phyloP scores from a whole-genome alignment of 2,797 vertebrate genomes.

The Iguana delicatissima region DNA sequence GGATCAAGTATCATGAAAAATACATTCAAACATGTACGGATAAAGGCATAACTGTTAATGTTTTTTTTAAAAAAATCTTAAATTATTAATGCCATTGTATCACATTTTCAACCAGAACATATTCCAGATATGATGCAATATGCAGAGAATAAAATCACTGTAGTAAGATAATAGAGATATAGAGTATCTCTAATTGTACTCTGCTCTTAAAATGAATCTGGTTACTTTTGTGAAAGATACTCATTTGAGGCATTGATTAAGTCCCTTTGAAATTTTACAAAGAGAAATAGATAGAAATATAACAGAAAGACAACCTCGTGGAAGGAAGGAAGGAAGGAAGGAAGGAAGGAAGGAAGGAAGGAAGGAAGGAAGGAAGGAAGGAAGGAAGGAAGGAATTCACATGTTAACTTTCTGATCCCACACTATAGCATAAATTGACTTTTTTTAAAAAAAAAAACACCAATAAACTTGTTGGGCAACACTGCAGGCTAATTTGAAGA shows the following conservation, averaged over 20 bases:
- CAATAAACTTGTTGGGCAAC: too few relatives aligned
- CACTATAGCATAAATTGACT: neutral
- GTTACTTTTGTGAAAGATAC: slow-evolving; percentile 15
- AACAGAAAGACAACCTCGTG: neutral
- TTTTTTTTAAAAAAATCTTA: slow-evolving; percentile 62
- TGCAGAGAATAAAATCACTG: slow-evolving; percentile 65
- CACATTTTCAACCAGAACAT: slow-evolving; percentile 57
- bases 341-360: too few relatives aligned
- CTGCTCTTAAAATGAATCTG: slow-evolving; percentile 55
- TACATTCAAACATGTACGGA: neutral
- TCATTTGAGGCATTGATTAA: slow-evolving; percentile 5
- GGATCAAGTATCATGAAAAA: slow-evolving; percentile 11
- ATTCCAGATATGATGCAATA: slow-evolving; percentile 66
- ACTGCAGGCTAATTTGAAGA: neutral
- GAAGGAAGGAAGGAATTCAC: neutral
- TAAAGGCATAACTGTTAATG: slow-evolving; percentile 65
- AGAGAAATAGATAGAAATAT: neutral
- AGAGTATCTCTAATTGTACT: slow-evolving; percentile 71
- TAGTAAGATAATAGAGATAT: slow-evolving; percentile 73
- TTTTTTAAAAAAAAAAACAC: neutral
- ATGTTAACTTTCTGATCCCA: neutral
- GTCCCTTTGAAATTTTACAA: neutral
- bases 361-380: too few relatives aligned
- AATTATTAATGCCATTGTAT: slow-evolving; percentile 61
- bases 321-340: neutral